Percentiles rank a stretch among this genome's conserved stretches.
Conservation (phyloP, 2,113 vertebrate genomes). For the Platichthys flesus region DNA sequence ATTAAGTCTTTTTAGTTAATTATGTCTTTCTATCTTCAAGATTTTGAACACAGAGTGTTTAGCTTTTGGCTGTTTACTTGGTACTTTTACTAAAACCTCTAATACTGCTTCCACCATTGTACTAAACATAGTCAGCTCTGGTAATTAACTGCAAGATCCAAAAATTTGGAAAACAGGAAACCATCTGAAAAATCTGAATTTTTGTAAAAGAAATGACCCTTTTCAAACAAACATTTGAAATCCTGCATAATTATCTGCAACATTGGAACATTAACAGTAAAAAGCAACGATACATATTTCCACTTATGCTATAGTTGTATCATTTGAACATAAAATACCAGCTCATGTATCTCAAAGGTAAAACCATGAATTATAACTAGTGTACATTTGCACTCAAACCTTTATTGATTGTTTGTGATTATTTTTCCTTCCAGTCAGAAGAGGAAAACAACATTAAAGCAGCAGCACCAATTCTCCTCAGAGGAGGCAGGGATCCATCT, state of each 20-base stretch:
- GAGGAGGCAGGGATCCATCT: constrained; percentile 16
- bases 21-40: neutral
- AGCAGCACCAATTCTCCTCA: constrained; percentile 70
- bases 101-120: neutral
- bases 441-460: constrained; percentile 40
- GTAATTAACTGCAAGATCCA: too few relatives aligned
- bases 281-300: too few relatives aligned
- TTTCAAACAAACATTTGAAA: too few relatives aligned
- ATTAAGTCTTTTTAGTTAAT: neutral
- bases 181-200: too few relatives aligned
- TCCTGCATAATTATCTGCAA: too few relatives aligned
- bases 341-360: neutral
- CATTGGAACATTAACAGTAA: too few relatives aligned
- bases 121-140: neutral
- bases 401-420: constrained; percentile 20
- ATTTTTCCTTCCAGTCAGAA: constrained; percentile 38
- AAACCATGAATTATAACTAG: neutral
- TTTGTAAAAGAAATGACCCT: too few relatives aligned
- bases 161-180: too few relatives aligned
- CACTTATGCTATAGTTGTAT: too few relatives aligned
- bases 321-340: too few relatives aligned
- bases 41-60: neutral
- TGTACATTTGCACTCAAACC: neutral
- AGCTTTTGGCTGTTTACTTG: neutral
- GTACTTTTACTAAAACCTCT: neutral